phyloP scores from a whole-genome alignment of 2,888 invertebrate species.

The Drosophila fungiperda region DNA sequence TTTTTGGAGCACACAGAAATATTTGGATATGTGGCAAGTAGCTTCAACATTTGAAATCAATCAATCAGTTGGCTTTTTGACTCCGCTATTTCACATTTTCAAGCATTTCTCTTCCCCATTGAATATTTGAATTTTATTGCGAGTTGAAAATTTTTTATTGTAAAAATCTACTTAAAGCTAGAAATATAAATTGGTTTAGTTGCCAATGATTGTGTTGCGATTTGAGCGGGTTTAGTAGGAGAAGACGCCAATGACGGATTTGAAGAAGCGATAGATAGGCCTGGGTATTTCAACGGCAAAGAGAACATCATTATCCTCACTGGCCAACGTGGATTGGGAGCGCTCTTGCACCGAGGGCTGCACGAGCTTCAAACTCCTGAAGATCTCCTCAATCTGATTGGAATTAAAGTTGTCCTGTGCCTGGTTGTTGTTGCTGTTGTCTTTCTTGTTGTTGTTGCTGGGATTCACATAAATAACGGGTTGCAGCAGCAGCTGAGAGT shows the following conservation, averaged over 20 bases:
- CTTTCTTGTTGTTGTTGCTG: neutral
- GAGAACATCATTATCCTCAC: constrained; percentile 57
- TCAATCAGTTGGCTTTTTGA: neutral
- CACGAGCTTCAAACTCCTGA: constrained; percentile 35
- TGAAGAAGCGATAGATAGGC: constrained; percentile 69
- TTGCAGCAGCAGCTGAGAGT: constrained; percentile 49
- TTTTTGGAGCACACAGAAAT: constrained; percentile 1
- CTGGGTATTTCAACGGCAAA: constrained; percentile 71
- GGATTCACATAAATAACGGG: constrained; percentile 32
- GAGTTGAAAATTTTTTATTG: constrained; percentile 29
- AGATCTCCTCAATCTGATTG: constrained; percentile 38
- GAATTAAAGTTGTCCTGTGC: constrained; percentile 4
- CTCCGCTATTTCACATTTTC: neutral
- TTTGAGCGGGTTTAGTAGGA: constrained; percentile 32
- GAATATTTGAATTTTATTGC: neutral
- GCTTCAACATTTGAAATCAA: neutral
- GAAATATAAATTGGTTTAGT: constrained; percentile 3
- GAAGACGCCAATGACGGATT: constrained; percentile 65
- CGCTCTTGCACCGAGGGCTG: constrained; percentile 49
- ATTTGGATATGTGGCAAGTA: neutral
- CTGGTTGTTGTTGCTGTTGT: constrained; percentile 2
- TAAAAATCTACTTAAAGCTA: constrained; percentile 32
- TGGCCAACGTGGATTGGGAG: constrained; percentile 29
- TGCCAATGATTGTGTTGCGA: neutral
- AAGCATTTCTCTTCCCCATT: neutral